These are phyloP conservation scores for Pogonognathellus flavescens DNA, from an alignment of 1,140 invertebrate genomes.

Conservation along the genomic window DNA sequence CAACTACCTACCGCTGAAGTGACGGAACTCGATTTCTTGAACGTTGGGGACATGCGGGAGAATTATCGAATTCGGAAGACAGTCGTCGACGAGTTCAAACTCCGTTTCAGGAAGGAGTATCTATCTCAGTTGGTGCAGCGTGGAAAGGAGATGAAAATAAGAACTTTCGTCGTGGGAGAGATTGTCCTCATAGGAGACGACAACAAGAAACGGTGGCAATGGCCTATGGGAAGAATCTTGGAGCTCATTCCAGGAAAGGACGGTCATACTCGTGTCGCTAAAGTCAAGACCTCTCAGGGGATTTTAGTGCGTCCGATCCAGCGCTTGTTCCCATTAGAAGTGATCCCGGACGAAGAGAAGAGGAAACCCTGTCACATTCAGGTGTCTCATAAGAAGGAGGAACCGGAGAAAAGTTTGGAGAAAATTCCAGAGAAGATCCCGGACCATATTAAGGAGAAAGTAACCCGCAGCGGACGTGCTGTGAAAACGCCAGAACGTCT, in stretches of 20 bases:
- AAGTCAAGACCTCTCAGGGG: conserved; percentile 22
- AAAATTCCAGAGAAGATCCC: too few species aligned
- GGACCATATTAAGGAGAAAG: too few species aligned
- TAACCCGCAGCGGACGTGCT: too few species aligned
- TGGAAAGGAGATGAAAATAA: background rate
- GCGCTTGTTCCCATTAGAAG: conserved; percentile 48
- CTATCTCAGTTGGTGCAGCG: background rate
- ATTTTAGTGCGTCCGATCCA: conserved; percentile 25
- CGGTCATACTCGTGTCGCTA: background rate
- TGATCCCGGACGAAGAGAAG: too few species aligned
- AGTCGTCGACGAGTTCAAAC: background rate
- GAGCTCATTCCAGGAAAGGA: conserved; percentile 24
- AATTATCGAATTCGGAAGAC: background rate
- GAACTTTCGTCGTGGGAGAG: conserved; percentile 19
- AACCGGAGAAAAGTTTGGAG: too few species aligned
- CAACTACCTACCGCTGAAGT: background rate
- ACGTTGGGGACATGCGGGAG: background rate
- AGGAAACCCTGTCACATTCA: too few species aligned
- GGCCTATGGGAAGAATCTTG: conserved; percentile 29
- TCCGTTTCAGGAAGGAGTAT: conserved; percentile 3
- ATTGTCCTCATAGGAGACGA: conserved; percentile 50
- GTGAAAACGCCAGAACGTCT: too few species aligned
- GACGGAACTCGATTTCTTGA: background rate
- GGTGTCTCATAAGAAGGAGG: too few species aligned
- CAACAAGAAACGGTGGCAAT: conserved; percentile 34